Percentiles rank a stretch among this genome's conserved stretches.
Conservation (phyloP, 1,140 invertebrate genomes). For the Ladona fulva region DNA sequence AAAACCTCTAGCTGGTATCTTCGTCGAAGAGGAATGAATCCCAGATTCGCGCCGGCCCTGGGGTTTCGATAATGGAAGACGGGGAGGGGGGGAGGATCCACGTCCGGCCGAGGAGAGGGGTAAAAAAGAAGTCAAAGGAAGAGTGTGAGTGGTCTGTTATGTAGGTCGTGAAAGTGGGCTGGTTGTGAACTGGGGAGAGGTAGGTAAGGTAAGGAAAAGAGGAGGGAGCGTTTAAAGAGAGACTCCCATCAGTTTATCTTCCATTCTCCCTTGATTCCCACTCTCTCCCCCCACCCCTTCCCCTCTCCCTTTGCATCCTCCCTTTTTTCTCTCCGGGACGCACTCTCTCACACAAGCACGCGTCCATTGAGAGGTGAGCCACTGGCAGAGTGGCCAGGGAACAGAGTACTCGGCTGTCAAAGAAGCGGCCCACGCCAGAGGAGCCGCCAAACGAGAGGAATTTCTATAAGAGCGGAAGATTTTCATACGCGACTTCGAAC, state of each 20-base stretch:
- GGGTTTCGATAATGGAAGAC: not conserved
- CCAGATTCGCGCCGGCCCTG: too few species aligned
- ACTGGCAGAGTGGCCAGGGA: not conserved
- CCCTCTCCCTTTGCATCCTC: not conserved
- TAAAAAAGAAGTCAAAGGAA: not conserved
- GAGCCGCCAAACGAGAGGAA: too few species aligned
- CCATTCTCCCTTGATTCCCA: not conserved
- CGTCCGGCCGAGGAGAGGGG: not conserved
- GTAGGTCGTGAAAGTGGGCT: slow-evolving; percentile 6
- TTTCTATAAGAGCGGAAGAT: too few species aligned
- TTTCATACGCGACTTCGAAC: too few species aligned
- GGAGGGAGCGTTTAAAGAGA: not conserved
- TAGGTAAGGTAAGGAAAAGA: not conserved
- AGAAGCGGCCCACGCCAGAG: too few species aligned
- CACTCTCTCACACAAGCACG: not conserved
- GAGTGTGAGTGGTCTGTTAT: not conserved
- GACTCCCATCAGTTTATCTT: not conserved
- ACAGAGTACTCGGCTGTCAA: too few species aligned
- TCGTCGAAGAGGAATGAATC: not conserved
- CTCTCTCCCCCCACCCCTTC: not conserved
- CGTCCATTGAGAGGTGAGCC: not conserved
- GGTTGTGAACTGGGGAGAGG: not conserved
- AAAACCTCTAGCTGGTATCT: too few species aligned
- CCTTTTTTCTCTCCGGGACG: not conserved
- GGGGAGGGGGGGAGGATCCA: not conserved